These are phyloP conservation scores for Rhagoletis zephyria DNA, from an alignment of 1,140 invertebrate species.

Conservation along the genomic window DNA sequence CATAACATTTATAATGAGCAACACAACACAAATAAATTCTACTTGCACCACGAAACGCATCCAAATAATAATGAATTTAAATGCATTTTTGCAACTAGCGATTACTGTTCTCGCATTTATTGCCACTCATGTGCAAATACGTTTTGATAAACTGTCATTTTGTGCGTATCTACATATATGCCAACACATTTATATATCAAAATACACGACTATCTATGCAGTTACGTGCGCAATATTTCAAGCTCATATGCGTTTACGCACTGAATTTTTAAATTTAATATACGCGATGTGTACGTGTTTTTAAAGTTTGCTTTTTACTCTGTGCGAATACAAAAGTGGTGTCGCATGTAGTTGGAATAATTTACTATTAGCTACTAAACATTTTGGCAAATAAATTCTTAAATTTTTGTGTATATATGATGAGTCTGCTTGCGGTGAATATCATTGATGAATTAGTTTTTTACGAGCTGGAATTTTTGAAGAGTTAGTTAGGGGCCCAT, in stretches of 20 bases:
- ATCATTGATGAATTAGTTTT: too few relatives aligned
- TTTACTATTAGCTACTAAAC: too few relatives aligned
- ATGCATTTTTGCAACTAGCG: neutral
- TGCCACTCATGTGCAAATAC: neutral
- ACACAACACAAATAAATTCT: conserved; percentile 1
- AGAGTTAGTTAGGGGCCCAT: too few relatives aligned
- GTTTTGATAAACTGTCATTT: neutral
- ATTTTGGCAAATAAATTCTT: too few relatives aligned
- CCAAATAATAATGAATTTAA: neutral
- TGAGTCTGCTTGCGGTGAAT: too few relatives aligned
- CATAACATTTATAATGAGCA: neutral
- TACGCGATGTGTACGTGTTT: too few relatives aligned
- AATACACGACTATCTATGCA: neutral
- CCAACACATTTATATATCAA: neutral
- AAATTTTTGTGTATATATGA: too few relatives aligned
- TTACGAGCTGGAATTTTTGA: too few relatives aligned
- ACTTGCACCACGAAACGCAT: neutral
- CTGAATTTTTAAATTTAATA: neutral
- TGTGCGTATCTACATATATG: neutral
- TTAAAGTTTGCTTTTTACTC: too few relatives aligned
- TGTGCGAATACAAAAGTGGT: too few relatives aligned
- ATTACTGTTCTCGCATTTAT: neutral
- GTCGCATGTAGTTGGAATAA: too few relatives aligned
- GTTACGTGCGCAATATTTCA: neutral
- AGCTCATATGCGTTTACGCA: neutral